Conservation (phyloP, 1,140 invertebrate genomes). For the Hylyphantes graminicola region DNA sequence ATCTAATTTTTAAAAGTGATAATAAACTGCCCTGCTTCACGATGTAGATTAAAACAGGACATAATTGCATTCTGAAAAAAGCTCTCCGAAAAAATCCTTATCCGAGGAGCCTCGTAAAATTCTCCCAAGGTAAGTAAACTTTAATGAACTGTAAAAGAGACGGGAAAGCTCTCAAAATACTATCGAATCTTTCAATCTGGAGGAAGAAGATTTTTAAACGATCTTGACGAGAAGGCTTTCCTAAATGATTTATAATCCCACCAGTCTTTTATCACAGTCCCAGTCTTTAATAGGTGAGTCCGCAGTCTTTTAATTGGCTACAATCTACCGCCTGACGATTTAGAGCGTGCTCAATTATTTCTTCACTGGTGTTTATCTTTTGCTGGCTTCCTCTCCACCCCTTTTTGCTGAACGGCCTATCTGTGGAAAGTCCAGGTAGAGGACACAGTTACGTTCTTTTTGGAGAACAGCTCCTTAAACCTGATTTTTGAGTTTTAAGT, state of each 20-base stretch:
- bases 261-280: background rate
- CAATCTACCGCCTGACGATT: conserved; percentile 47
- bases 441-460: too few relatives aligned
- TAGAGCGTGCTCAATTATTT: conserved; percentile 41
- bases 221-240: background rate
- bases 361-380: conserved; percentile 24
- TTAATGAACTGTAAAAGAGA: too few relatives aligned
- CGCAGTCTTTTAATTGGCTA: conserved; percentile 43
- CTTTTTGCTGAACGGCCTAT: background rate
- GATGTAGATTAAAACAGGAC: too few relatives aligned
- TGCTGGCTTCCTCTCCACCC: background rate
- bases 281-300: conserved; percentile 33
- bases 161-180: background rate
- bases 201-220: background rate
- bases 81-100: too few relatives aligned
- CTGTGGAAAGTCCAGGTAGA: too few relatives aligned
- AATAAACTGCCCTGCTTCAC: too few relatives aligned
- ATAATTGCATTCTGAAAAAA: too few relatives aligned
- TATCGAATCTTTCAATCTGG: background rate
- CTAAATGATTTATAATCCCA: conserved; percentile 30
- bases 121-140: too few relatives aligned
- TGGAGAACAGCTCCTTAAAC: too few relatives aligned
- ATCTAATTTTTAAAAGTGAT: too few relatives aligned
- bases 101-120: too few relatives aligned
- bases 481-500: too few relatives aligned